Evolutionary conservation across 2,113 vertebrate genomes (phyloP).

Genomic region (Turdus rufiventris): DNA sequence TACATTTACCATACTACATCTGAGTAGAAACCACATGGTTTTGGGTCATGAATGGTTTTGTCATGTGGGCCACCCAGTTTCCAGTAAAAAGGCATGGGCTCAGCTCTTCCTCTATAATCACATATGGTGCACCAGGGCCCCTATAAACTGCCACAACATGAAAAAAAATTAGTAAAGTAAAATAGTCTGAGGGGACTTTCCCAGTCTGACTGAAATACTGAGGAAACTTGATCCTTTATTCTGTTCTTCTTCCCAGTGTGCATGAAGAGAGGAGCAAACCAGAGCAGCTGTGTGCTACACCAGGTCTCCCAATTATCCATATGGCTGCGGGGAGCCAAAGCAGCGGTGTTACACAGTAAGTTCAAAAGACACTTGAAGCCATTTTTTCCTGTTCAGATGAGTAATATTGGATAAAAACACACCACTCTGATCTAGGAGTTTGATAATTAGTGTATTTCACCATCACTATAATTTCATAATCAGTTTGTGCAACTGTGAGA

Average conservation of each 20-base stretch:
- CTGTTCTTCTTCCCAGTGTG: neutral
- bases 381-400: neutral
- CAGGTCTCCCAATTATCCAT: neutral
- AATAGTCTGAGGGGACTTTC: neutral
- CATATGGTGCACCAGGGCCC: rapidly evolving
- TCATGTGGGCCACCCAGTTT: neutral
- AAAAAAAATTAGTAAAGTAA: neutral
- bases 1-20: neutral
- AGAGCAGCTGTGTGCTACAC: neutral
- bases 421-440: neutral
- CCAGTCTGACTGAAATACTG: neutral
- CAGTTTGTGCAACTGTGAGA: neutral
- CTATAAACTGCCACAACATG: neutral
- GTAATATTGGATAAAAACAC: neutral
- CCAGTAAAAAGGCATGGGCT: neutral
- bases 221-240: neutral
- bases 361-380: neutral
- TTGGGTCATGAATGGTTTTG: neutral
- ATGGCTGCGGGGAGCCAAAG: neutral
- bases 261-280: neutral
- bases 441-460: neutral
- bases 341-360: neutral
- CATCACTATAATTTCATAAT: neutral
- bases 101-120: neutral
- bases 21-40: neutral